Evolutionary conservation across 2,888 invertebrate species (phyloP), one percentile per base, ranked within the genome.

Genomic region (Leuctra nigra): DNA sequence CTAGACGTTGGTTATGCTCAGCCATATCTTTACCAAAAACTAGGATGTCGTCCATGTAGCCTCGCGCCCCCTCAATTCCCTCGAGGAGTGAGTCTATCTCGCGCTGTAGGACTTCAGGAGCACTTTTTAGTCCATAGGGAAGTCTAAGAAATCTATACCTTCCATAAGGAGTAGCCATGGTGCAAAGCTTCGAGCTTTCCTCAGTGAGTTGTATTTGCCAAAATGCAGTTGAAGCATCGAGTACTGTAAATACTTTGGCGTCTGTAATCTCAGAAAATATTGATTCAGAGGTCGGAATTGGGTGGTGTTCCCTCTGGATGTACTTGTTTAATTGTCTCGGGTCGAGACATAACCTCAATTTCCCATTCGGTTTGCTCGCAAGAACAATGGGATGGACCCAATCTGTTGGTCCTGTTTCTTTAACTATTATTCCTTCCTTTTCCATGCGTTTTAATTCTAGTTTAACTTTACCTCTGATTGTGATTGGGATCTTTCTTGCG

Each of bases 21-120:
- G 63, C 61, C 47, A 57, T 55, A 6, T 61, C 62, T 48, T 53
- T 56, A 6, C 63, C 63, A 54, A 62, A 60, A n/a, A 65, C 62
- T 16, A 66, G 39, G 9, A 66, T 56, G 55, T 66, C 65, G 48
- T 66, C 65, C 53, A 64, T 61, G 11, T 65, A 62, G 0, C 60
- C 57, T 36, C 62, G 57, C 22, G 63, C 61, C 53, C 63, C 63
- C 46, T 54, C 39, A 22, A 60, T 39, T 25, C 54, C 58, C 44
- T 56, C 54, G 35, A 64, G 39, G 11, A 63, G 22, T 22, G 52
- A 47, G n/a, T 55, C 58, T 61, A 65, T 61, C 38, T 61, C 48
- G 50, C 64, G 54, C 14, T 59, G 60, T 36, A 60, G 55, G 13
- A 60, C 58, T 47, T 60, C 59, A 23, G 59, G 54, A 33, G 50